A percentile compares a stretch with the other conserved stretches of the same genome.
These are phyloP conservation scores for Epizoanthus rinbou DNA, from an alignment of 92 coral and sea anemone genomes.

Conservation along the genomic window DNA sequence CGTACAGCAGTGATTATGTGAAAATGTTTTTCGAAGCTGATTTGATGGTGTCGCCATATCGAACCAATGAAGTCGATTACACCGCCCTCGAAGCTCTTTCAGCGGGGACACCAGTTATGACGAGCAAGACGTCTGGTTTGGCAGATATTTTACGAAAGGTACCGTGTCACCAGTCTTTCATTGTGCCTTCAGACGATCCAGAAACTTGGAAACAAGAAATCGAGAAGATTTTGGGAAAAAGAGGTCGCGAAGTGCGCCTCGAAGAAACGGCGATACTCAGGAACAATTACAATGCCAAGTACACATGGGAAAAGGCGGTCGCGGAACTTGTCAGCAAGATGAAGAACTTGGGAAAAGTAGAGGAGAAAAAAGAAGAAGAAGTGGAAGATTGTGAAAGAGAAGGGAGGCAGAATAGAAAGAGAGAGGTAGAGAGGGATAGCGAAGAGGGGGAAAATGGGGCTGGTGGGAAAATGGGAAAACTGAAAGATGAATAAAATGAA, in stretches of 20 bases:
- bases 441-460: too few species aligned
- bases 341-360: too few species aligned
- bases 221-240: not conserved
- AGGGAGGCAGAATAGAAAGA: too few species aligned
- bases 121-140: not conserved
- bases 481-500: too few species aligned
- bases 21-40: not conserved
- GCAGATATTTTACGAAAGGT: not conserved
- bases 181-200: constrained; percentile 3
- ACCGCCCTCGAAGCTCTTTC: constrained; percentile 29
- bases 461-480: too few species aligned
- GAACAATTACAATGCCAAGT: not conserved
- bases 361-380: too few species aligned
- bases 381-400: too few species aligned
- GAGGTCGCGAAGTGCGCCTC: not conserved
- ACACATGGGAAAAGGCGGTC: not conserved
- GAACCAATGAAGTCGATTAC: constrained; percentile 7
- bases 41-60: constrained; percentile 9
- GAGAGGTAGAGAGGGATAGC: too few species aligned
- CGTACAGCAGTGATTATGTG: not conserved
- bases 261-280: not conserved
- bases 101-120: constrained; percentile 1
- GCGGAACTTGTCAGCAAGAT: too few species aligned
- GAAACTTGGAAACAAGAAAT: not conserved
- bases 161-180: not conserved